Percentiles rank a stretch among this genome's conserved stretches.
Conservation (phyloP, 2,797 vertebrate species). For the Nannoperca obscura region DNA sequence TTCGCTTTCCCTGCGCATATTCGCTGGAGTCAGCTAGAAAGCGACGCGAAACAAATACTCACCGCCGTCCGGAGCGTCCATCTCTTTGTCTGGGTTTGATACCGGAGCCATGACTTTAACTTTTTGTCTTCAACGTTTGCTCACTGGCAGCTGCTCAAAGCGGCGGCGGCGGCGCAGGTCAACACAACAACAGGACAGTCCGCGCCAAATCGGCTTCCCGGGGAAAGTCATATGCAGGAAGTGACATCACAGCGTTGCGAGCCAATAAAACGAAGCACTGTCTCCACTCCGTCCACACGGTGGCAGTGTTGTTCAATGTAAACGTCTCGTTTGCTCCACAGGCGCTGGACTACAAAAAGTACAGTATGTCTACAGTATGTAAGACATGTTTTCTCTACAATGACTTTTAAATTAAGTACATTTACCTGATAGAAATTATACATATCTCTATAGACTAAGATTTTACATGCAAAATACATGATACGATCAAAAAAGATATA, state of each 20-base stretch:
- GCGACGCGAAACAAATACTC: conserved; percentile 29
- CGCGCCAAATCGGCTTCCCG: conserved; percentile 87
- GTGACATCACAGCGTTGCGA: conserved; percentile 48
- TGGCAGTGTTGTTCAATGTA: conserved; percentile 41
- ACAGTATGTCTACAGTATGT: neutral
- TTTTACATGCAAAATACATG: neutral
- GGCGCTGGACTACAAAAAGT: no score
- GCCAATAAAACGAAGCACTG: conserved; percentile 44
- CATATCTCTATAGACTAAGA: neutral
- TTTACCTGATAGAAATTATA: neutral
- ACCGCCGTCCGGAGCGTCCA: conserved; percentile 77
- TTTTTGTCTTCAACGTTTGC: neutral
- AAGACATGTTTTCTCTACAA: no score
- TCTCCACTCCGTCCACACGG: neutral
- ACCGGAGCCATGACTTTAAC: conserved; percentile 81
- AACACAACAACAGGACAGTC: conserved; percentile 75
- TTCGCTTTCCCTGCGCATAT: neutral
- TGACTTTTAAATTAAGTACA: neutral
- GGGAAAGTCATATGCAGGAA: conserved; percentile 86
- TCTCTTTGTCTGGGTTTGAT: conserved; percentile 82
- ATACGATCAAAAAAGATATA: neutral
- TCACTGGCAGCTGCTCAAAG: conserved; percentile 26
- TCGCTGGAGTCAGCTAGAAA: neutral
- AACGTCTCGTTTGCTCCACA: neutral
- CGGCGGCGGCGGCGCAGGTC: neutral